Conservation (phyloP, 2,888 invertebrate species). For the Tribolium freemani region DNA sequence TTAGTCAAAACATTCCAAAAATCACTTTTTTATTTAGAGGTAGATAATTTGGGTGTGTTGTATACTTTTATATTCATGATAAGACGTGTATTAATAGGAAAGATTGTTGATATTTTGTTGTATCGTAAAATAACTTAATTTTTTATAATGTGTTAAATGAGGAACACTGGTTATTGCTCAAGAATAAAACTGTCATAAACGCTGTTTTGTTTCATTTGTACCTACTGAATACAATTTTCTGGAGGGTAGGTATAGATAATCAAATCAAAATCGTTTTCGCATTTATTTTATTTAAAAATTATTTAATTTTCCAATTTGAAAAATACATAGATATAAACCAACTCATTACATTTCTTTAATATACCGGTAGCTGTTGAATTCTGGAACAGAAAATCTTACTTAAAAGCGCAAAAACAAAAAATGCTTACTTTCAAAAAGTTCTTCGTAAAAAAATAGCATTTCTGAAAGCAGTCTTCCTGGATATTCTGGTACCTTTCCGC, state of each 20-base stretch:
- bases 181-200: not conserved
- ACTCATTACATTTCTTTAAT: constrained; percentile 63
- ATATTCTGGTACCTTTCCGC: constrained; percentile 74
- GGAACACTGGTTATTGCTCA: not conserved
- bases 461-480: constrained; percentile 77
- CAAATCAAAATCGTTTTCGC: too few species aligned
- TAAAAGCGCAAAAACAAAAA: not conserved
- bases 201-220: not conserved
- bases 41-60: not conserved
- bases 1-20: not conserved
- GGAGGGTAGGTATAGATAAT: too few species aligned
- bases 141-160: not conserved
- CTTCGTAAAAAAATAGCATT: constrained; percentile 77
- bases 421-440: constrained; percentile 75
- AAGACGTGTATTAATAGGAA: not conserved
- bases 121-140: not conserved
- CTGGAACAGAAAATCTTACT: constrained; percentile 66
- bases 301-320: too few species aligned
- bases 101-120: not conserved
- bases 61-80: not conserved
- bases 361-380: constrained; percentile 73
- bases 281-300: too few species aligned
- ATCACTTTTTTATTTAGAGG: not conserved
- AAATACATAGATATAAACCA: not conserved
- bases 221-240: too few species aligned